Percentiles rank a stretch among this genome's conserved stretches.
Evolutionary conservation across 2,888 invertebrate genomes (phyloP).

Genomic region (Hemithea aestivaria): DNA sequence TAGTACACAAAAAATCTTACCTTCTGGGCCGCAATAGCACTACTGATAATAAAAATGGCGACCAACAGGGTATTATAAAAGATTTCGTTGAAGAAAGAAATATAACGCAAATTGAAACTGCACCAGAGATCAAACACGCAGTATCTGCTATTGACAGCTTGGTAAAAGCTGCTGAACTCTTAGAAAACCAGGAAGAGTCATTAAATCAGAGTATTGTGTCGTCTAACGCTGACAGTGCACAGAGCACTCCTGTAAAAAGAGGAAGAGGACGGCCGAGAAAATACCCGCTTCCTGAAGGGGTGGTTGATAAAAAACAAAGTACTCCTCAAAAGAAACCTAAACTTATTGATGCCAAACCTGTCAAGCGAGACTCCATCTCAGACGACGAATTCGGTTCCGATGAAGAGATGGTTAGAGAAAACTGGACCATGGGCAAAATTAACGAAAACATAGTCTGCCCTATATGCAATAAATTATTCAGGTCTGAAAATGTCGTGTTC

Average conservation of each 20-base stretch:
- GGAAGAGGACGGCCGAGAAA: slow-evolving; percentile 70
- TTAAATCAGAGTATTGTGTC: slow-evolving; percentile 29
- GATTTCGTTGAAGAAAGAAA: slow-evolving; percentile 37
- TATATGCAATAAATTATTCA: slow-evolving; percentile 70
- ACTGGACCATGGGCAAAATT: slow-evolving; percentile 77
- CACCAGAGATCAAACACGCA: slow-evolving; percentile 40
- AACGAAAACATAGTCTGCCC: slow-evolving; percentile 75
- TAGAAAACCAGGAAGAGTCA: slow-evolving; percentile 62
- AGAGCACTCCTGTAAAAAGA: slow-evolving; percentile 58
- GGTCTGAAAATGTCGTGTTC: slow-evolving; percentile 73
- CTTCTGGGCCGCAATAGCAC: slow-evolving; percentile 49
- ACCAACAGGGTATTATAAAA: slow-evolving; percentile 31
- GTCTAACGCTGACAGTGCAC: slow-evolving; percentile 35
- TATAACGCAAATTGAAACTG: slow-evolving; percentile 1
- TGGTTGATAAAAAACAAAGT: slow-evolving; percentile 37
- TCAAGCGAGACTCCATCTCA: slow-evolving; percentile 33
- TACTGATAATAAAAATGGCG: slow-evolving; percentile 36
- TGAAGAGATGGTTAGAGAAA: slow-evolving; percentile 55
- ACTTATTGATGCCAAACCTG: slow-evolving; percentile 47
- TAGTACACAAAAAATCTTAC: slow-evolving; percentile 66
- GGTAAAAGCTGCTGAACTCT: slow-evolving; percentile 69
- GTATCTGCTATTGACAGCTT: slow-evolving; percentile 69
- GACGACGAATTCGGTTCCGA: slow-evolving; percentile 52
- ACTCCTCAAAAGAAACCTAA: slow-evolving; percentile 63
- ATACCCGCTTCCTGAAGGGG: slow-evolving; percentile 57